These are phyloP conservation scores for Entelurus aequoreus DNA, from an alignment of 2,113 vertebrate species.

Conservation along the genomic window DNA sequence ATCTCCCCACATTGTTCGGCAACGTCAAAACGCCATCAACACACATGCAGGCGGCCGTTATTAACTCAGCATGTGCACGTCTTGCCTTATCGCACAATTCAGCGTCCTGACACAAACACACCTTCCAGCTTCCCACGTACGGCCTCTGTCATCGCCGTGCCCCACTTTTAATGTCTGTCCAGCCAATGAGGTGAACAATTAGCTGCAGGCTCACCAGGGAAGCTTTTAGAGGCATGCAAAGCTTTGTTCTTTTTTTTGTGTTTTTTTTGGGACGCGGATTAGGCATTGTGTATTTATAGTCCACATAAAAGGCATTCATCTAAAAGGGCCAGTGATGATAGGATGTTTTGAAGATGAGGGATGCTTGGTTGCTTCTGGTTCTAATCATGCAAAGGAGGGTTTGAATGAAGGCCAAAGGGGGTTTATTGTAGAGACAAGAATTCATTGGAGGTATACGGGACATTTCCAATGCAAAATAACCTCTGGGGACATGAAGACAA, in stretches of 20 bases:
- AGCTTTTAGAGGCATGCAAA: constrained; percentile 47
- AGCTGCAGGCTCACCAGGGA: constrained; percentile 45
- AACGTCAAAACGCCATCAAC: constrained; percentile 39
- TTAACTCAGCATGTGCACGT: background rate
- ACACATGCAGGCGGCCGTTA: background rate
- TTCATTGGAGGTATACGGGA: background rate
- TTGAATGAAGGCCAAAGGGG: constrained; percentile 3
- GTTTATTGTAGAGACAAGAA: background rate
- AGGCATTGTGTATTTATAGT: constrained; percentile 10
- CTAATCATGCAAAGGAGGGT: background rate
- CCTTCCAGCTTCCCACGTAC: background rate
- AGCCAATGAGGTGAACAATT: constrained; percentile 62
- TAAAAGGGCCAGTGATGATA: constrained; percentile 8
- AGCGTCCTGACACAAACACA: background rate
- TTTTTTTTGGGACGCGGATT: constrained; percentile 30
- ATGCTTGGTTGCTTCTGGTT: constrained; percentile 6
- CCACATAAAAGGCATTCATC: constrained; percentile 3
- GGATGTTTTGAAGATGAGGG: background rate
- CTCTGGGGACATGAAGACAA: background rate
- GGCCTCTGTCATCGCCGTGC: constrained; percentile 43
- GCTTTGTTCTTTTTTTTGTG: background rate
- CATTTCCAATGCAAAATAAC: background rate
- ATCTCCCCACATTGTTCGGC: constrained; percentile 46
- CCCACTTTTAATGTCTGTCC: constrained; percentile 48
- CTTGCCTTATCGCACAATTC: constrained; percentile 17